Percentiles rank a stretch among this genome's conserved stretches.
Evolutionary conservation across 2,113 vertebrate genomes (phyloP).

Genomic region (Furnarius figulus): DNA sequence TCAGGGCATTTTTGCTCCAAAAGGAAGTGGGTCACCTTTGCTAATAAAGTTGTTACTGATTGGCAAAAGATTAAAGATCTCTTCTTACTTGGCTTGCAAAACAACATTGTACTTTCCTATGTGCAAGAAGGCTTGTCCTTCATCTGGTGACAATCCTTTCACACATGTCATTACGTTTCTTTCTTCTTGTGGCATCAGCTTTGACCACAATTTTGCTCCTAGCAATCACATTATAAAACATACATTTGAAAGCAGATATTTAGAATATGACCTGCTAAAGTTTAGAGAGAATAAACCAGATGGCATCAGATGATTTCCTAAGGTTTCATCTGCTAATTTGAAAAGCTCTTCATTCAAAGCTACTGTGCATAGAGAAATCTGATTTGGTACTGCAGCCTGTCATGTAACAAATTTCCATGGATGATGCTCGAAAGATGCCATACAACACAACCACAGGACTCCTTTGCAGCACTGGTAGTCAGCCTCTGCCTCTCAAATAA

Average conservation of each 20-base stretch:
- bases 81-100: not conserved
- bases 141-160: not conserved
- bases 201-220: not conserved
- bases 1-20: not conserved
- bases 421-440: not conserved
- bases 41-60: conserved; percentile 19
- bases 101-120: not conserved
- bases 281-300: not conserved
- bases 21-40: not conserved
- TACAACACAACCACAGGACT: not conserved
- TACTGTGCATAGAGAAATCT: not conserved
- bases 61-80: not conserved
- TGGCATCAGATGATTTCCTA: not conserved
- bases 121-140: not conserved
- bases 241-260: not conserved
- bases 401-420: not conserved
- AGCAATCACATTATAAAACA: not conserved
- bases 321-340: not conserved
- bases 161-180: not conserved
- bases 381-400: not conserved
- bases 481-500: not conserved
- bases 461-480: not conserved
- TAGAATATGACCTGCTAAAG: not conserved
- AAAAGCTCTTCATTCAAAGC: not conserved
- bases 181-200: not conserved